Evolutionary conservation across 1,140 invertebrate genomes (phyloP), one percentile per base, ranked within the genome.

Genomic region (Megathymus violae): DNA sequence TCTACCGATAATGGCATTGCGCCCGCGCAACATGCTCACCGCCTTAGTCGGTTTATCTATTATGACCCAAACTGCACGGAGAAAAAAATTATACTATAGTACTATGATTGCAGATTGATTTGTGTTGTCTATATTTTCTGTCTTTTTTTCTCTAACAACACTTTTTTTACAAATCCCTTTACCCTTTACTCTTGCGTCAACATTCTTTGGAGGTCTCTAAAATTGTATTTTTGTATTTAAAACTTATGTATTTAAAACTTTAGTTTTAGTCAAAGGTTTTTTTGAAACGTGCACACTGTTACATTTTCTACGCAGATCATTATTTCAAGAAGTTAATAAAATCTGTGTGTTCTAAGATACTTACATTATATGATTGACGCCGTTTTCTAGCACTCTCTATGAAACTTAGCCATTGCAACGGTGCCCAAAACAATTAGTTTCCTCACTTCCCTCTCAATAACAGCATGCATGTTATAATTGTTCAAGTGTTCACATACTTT

Each of bases 391-490:
- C 54, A 50, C 11, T 19, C 17, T 47, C 25, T 1, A 62, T 22
- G 27, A 48, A 61, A 54, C 17, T 41, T 31, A 40, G 54, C 69
- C 64, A 67, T 34, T 64, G 64, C 14, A 56, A 62, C 14, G 62
- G 67, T 22, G 50, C 22, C 69, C 62, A 64, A n/a, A 5, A 71
- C 59, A 25, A 56, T 61, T 1, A 50, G 25, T 16, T 63, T 44
- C 38, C 22, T 62, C 15, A 65, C 46, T 17, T 50, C 25, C 2
- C 31, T 48, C 36, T 71, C 65, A 15, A 71, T 71, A 13, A 56
- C 16, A 17, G 62, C 41, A 46, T 68, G 69, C 14, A 68, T 46
- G 4, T n/a, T n/a, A n/a, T n/a, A n/a, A n/a, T n/a, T n/a, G n/a
- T n/a, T n/a, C n/a, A n/a, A n/a, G n/a, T n/a, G n/a, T n/a, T n/a